Percentiles rank a stretch among this genome's conserved stretches.
phyloP scores from a whole-genome alignment of 2,113 vertebrate species.

The Excalfactoria chinensis region DNA sequence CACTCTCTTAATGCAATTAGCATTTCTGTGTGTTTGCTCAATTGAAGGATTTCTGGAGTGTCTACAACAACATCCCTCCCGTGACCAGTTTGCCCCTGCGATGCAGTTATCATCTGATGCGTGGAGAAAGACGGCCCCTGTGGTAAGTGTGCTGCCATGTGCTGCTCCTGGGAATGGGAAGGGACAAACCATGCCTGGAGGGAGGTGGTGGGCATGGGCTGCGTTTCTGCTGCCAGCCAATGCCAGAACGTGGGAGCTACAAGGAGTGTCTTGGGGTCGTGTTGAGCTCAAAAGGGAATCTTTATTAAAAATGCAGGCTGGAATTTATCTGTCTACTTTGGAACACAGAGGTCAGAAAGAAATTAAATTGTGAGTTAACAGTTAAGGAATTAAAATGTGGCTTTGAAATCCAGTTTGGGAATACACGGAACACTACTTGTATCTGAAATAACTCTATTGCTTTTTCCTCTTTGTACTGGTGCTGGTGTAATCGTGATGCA shows the following conservation, averaged over 20 bases:
- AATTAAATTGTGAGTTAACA: neutral
- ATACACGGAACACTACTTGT: neutral
- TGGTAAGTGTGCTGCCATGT: constrained; percentile 79
- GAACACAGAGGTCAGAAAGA: neutral
- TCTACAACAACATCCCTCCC: constrained; percentile 95
- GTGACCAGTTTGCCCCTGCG: constrained; percentile 88
- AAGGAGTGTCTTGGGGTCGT: neutral
- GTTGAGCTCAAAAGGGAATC: neutral
- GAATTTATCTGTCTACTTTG: neutral
- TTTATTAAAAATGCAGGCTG: neutral
- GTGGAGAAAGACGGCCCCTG: constrained; percentile 91
- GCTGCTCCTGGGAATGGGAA: neutral
- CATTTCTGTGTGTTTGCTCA: constrained; percentile 30
- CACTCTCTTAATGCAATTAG: neutral
- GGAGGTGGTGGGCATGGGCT: neutral
- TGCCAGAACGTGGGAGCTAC: neutral
- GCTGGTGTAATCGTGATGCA: neutral
- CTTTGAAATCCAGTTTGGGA: neutral
- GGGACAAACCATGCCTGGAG: neutral
- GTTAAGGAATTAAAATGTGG: neutral
- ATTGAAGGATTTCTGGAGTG: constrained; percentile 94
- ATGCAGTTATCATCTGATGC: constrained; percentile 95
- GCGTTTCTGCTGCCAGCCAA: neutral
- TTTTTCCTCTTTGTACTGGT: neutral
- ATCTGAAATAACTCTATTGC: neutral